Conservation (phyloP, 2,888 invertebrate genomes). For the Drosophila leonis region DNA sequence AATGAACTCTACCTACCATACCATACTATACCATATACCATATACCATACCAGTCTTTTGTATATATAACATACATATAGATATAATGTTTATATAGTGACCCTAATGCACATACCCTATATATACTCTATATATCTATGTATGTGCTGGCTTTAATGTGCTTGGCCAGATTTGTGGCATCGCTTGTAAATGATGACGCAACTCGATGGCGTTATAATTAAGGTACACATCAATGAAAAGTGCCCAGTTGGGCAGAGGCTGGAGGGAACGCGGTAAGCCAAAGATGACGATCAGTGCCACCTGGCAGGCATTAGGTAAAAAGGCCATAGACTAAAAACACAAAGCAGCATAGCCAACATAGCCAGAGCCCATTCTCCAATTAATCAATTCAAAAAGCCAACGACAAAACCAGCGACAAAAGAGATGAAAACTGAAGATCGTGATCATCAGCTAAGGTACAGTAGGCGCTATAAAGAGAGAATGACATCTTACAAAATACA, state of each 20-base stretch:
- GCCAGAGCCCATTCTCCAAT: constrained; percentile 47
- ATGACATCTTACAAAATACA: constrained; percentile 42
- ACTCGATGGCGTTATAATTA: constrained; percentile 75
- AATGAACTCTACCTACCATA: too few species aligned
- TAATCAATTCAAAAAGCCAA: constrained; percentile 66
- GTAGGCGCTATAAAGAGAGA: constrained; percentile 49
- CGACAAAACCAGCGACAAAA: constrained; percentile 63
- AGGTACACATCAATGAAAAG: constrained; percentile 59
- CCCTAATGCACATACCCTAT: constrained; percentile 3
- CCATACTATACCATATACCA: too few species aligned
- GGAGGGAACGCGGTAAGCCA: constrained; percentile 4
- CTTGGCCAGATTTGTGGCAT: constrained; percentile 47
- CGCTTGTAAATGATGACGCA: constrained; percentile 65
- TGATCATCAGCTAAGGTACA: constrained; percentile 26
- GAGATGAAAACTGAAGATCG: constrained; percentile 43
- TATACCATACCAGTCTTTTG: not conserved
- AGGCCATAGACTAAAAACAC: constrained; percentile 20
- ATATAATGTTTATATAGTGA: not conserved
- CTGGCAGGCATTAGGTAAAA: constrained; percentile 63
- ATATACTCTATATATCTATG: not conserved
- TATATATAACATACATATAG: not conserved
- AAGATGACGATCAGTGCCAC: constrained; percentile 52
- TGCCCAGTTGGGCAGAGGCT: constrained; percentile 9
- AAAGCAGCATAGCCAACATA: constrained; percentile 25
- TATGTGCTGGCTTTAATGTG: constrained; percentile 32